A percentile compares a stretch with the other conserved stretches of the same genome.
Conservation (phyloP, 2,113 vertebrate genomes). For the Microcebus lehilahytsara region DNA sequence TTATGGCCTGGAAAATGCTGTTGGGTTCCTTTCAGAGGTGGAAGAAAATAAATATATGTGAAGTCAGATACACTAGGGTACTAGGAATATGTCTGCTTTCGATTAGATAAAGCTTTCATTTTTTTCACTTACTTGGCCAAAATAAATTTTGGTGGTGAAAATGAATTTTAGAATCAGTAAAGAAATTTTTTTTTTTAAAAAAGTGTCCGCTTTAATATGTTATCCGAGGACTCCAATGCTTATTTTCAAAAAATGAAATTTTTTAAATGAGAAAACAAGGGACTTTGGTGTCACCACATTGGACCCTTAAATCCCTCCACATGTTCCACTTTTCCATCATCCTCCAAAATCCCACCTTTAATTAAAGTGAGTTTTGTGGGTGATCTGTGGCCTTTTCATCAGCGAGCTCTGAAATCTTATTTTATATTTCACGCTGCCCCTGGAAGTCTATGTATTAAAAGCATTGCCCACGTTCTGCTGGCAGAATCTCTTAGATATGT, state of each 20-base stretch:
- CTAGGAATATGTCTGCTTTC: not conserved
- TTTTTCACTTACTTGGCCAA: not conserved
- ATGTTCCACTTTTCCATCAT: constrained; percentile 4
- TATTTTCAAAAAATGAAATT: not conserved
- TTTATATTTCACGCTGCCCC: constrained; percentile 50
- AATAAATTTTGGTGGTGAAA: not conserved
- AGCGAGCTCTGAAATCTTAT: constrained; percentile 60
- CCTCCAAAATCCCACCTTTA: constrained; percentile 58
- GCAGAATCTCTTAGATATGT: constrained; percentile 58
- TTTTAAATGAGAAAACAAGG: not conserved
- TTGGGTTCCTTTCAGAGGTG: not conserved
- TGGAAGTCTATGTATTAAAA: constrained; percentile 60
- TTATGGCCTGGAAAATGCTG: not conserved
- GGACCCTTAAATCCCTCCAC: not conserved
- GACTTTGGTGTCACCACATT: not conserved
- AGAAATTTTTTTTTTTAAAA: not conserved
- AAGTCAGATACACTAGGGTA: not conserved
- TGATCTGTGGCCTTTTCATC: constrained; percentile 20
- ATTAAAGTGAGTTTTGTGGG: constrained; percentile 68
- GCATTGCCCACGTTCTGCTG: constrained; percentile 36
- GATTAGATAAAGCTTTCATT: not conserved
- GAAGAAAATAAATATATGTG: not conserved
- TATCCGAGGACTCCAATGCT: not conserved
- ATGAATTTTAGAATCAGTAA: not conserved
- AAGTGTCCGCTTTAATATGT: not conserved